These are phyloP conservation scores for Hormaphis cornu DNA, from an alignment of 1,140 invertebrate species.

Conservation along the genomic window DNA sequence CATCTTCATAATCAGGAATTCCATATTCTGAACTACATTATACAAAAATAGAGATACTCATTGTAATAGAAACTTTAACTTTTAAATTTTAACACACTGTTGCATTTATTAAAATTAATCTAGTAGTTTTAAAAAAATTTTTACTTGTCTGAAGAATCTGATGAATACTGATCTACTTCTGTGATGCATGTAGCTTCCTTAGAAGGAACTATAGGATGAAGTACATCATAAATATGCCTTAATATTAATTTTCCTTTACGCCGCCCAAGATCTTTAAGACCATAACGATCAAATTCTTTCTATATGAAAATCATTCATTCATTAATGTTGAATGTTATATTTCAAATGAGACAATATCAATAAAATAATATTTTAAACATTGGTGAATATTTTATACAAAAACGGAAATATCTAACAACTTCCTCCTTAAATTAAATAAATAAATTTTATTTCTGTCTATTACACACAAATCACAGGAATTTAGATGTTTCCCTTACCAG, in stretches of 20 bases:
- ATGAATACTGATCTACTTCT: not conserved
- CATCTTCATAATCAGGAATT: slow-evolving; percentile 9
- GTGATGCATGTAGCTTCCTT: not conserved
- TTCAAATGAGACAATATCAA: too few species aligned
- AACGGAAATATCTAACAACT: too few species aligned
- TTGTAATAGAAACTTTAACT: too few species aligned
- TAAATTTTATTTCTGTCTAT: too few species aligned
- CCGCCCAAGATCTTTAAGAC: slow-evolving; percentile 34
- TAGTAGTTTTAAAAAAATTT: not conserved
- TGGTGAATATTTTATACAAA: not conserved
- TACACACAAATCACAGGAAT: too few species aligned
- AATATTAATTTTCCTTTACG: slow-evolving; percentile 35
- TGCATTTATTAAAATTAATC: too few species aligned
- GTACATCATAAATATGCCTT: slow-evolving; percentile 35
- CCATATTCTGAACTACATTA: slow-evolving; percentile 1
- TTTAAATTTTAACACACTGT: too few species aligned
- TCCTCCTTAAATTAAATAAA: too few species aligned
- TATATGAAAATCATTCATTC: slow-evolving; percentile 20
- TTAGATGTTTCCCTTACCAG: too few species aligned
- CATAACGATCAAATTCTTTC: slow-evolving; percentile 36
- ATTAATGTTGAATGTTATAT: too few species aligned
- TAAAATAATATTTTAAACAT: too few species aligned
- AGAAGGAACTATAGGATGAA: slow-evolving; percentile 17
- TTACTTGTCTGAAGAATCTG: slow-evolving; percentile 8
- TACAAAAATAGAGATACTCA: too few species aligned